Percentiles rank a stretch among this genome's conserved stretches.
phyloP scores from a whole-genome alignment of 1,140 invertebrate genomes.

The Luehdorfia chinensis region DNA sequence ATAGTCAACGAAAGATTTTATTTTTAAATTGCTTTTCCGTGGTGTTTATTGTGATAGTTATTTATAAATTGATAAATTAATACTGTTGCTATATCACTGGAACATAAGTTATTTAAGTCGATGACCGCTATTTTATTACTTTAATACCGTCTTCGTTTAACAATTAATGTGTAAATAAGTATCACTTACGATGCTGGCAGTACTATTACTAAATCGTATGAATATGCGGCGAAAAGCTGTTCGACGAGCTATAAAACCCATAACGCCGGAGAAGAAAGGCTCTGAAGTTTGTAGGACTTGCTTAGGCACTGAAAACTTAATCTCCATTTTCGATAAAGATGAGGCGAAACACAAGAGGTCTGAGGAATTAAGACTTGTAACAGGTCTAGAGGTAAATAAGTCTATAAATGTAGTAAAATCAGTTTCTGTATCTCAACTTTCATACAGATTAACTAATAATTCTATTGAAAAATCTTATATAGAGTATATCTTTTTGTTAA shows the following conservation, averaged over 20 bases:
- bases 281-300: constrained; percentile 46
- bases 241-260: constrained; percentile 18
- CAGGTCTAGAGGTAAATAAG: constrained; percentile 43
- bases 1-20: too few relatives aligned
- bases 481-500: too few relatives aligned
- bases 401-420: neutral
- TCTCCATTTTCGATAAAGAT: constrained; percentile 40
- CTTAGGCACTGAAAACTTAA: constrained; percentile 36
- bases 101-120: too few relatives aligned
- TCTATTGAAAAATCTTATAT: too few relatives aligned
- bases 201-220: constrained; percentile 39
- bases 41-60: too few relatives aligned
- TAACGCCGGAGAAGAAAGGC: constrained; percentile 20
- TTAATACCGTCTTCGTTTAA: too few relatives aligned
- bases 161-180: constrained; percentile 17
- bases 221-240: constrained; percentile 21
- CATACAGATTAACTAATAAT: too few relatives aligned
- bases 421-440: too few relatives aligned
- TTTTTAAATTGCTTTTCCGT: too few relatives aligned
- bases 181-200: constrained; percentile 44
- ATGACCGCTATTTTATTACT: too few relatives aligned
- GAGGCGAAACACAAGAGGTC: constrained; percentile 37
- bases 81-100: too few relatives aligned
- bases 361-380: constrained; percentile 38
- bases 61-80: too few relatives aligned